Base-by-base conservation (phyloP, 2,888 invertebrate species). In the Kuschelorhynchus macadamiae region DNA sequence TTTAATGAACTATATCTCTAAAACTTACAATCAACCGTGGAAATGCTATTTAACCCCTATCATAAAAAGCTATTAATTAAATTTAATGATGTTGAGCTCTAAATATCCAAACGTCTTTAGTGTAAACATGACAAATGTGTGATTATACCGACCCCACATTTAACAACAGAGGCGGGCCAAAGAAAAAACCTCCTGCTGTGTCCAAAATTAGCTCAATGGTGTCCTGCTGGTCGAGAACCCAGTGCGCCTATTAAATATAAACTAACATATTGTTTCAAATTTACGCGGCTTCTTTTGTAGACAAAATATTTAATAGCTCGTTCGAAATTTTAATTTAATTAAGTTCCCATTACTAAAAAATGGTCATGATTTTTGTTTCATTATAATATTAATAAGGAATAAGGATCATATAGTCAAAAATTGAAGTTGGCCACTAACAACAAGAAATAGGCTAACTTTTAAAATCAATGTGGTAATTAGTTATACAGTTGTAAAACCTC, bases 211-310 rank as follows among this genome's bases (percentile, higher is more conserved):
- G 81, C 78, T 79, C 80, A 81, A 81, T 80, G 80, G 77, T 74
- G 68, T 72, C 81, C 80, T 72, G 81, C 79, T 79, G 81, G 50
- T 70, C 65, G 25, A 49, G 52, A 72, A 72, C 74, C 77, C 80
- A 78, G 76, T 75, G 72, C 71, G 78, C 78, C 77, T 80, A 81
- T 82, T 65, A 81, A 67, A 79, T 73, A 81, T 82, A 82, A 82
- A 81, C 81, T 82, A 82, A 81, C 82, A 80, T 82, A 83, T 83
- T 83, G 83, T 83, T 82, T 82, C 80, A 79, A 80, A 80, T 79
- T 77, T 74, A 71, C 71, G 78, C 82, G 81, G 82, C 74, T 61
- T 75, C 76, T 72, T 78, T 81, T 81, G 78, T 77, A 62, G 70
- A 76, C 72, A 70, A 77, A 80, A 80, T 79, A 75, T 77, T 73